A percentile compares a stretch with the other conserved stretches of the same genome.
These are phyloP conservation scores for Siniperca obscura DNA, from an alignment of 2,797 vertebrate genomes.

Conservation along the genomic window DNA sequence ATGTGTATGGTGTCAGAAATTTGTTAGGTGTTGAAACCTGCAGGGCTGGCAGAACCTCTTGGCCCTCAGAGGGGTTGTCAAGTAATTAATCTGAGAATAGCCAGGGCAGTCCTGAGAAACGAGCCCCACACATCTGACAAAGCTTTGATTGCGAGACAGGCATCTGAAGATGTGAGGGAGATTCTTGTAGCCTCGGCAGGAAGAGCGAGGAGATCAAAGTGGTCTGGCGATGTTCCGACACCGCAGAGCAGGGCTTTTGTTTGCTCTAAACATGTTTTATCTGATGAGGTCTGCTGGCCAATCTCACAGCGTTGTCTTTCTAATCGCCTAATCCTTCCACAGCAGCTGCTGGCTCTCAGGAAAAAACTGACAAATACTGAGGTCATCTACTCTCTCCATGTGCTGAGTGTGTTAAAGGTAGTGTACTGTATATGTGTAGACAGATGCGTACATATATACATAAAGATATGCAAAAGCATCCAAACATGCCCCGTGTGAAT, in stretches of 20 bases:
- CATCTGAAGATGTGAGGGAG: conserved; percentile 67
- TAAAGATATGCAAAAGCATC: not conserved
- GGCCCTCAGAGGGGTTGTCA: conserved; percentile 59
- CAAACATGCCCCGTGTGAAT: not conserved
- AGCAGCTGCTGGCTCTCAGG: conserved; percentile 42
- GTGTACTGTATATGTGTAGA: not conserved
- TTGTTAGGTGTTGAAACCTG: conserved; percentile 61
- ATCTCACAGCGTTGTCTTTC: conserved; percentile 59
- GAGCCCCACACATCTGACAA: conserved; percentile 61
- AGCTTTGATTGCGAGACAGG: conserved; percentile 67
- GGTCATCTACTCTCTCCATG: conserved; percentile 40
- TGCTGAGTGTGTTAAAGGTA: conserved; percentile 21
- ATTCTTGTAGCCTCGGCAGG: conserved; percentile 58
- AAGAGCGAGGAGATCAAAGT: conserved; percentile 71
- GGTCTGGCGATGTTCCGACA: conserved; percentile 61
- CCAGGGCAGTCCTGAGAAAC: conserved; percentile 53
- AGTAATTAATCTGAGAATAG: conserved; percentile 76
- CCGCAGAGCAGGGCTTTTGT: conserved; percentile 63
- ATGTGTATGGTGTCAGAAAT: conserved; percentile 50
- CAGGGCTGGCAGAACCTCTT: conserved; percentile 60
- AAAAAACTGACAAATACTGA: conserved; percentile 28
- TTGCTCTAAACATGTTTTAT: conserved; percentile 76
- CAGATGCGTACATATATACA: not conserved
- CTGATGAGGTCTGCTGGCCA: conserved; percentile 64
- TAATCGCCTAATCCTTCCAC: conserved; percentile 68